Conservation (phyloP, 2,797 vertebrate species). For the Vultur gryphus region DNA sequence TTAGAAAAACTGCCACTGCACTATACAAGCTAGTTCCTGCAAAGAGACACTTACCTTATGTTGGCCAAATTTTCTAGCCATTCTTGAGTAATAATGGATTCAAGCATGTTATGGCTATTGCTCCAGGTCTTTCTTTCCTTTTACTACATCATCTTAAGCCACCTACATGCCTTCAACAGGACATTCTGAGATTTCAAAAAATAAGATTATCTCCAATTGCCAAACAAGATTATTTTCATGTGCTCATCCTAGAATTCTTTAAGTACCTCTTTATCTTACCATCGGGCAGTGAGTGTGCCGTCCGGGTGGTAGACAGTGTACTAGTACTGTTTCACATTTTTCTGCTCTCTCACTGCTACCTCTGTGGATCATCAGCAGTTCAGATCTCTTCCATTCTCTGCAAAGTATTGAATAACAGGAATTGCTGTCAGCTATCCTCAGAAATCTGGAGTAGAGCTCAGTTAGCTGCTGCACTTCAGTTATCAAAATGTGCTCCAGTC, state of each 20-base stretch:
- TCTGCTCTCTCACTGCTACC: background rate
- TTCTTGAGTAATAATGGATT: background rate
- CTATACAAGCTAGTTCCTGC: background rate
- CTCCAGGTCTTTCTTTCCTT: background rate
- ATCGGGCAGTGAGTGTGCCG: accelerated
- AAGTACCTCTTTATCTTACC: background rate
- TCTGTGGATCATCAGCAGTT: background rate
- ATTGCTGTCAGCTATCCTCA: background rate
- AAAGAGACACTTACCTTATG: background rate
- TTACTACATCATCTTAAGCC: background rate
- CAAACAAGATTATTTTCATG: background rate
- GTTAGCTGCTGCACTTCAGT: background rate
- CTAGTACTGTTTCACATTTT: background rate
- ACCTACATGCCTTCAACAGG: background rate
- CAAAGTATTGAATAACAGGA: background rate
- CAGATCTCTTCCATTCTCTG: background rate
- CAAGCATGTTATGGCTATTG: background rate
- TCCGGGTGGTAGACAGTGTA: background rate
- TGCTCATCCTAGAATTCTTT: background rate
- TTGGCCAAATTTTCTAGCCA: background rate
- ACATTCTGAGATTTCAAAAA: background rate
- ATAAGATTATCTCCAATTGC: background rate
- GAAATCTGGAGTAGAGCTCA: background rate
- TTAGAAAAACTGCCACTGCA: background rate
- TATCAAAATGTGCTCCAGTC: background rate